These are phyloP conservation scores for Heliopora coerulea DNA, from an alignment of 92 coral and sea anemone species.

Conservation along the genomic window DNA sequence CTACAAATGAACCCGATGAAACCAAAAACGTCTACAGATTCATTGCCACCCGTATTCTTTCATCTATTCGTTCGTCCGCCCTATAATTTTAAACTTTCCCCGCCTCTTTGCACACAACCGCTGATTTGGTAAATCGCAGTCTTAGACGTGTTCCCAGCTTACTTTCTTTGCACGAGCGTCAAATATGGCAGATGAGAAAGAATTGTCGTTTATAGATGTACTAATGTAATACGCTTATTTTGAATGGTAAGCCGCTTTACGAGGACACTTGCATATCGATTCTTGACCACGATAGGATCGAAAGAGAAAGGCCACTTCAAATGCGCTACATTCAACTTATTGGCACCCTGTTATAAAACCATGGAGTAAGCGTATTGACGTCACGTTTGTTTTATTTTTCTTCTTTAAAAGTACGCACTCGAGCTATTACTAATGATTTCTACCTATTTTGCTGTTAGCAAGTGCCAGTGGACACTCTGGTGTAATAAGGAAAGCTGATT, in stretches of 20 bases:
- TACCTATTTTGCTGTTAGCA: not conserved
- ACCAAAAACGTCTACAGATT: too few relatives aligned
- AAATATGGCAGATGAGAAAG: not conserved
- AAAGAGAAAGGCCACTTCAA: conserved; percentile 48
- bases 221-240: not conserved
- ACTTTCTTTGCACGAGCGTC: not conserved
- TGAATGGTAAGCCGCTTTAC: conserved; percentile 36
- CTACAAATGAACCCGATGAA: too few relatives aligned
- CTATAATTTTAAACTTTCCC: too few relatives aligned
- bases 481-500: conserved; percentile 74
- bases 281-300: conserved; percentile 36
- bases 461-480: conserved; percentile 57
- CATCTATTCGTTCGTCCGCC: too few relatives aligned
- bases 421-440: not conserved
- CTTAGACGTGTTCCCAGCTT: not conserved
- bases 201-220: not conserved
- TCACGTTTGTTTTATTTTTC: too few relatives aligned
- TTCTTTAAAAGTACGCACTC: too few relatives aligned
- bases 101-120: not conserved
- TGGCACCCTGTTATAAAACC: conserved; percentile 78
- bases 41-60: too few relatives aligned
- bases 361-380: conserved; percentile 51
- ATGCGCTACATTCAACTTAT: conserved; percentile 76
- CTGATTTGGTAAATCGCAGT: not conserved
- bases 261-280: conserved; percentile 9